Percentiles rank a stretch among this genome's conserved stretches.
Conservation (phyloP, 1,140 invertebrate species). For the Stenopsyche tienmushanensis region DNA sequence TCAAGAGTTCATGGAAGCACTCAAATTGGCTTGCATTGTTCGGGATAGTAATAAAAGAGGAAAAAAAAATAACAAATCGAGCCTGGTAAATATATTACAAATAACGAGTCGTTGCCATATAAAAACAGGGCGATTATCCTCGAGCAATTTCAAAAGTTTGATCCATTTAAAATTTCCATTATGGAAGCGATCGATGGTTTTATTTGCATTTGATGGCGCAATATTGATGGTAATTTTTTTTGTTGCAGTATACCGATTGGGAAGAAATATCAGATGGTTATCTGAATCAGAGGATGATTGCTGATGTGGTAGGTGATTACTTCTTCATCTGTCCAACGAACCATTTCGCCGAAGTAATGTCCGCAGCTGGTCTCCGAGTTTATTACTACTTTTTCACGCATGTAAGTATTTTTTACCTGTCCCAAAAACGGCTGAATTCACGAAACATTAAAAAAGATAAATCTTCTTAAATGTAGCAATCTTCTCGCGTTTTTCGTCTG, state of each 20-base stretch:
- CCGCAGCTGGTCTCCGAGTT: constrained; percentile 76
- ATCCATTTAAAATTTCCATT: background rate
- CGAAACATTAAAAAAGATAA: no score
- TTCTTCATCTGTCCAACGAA: constrained; percentile 93
- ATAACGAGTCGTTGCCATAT: no score
- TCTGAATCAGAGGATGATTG: constrained; percentile 81
- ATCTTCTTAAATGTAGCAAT: no score
- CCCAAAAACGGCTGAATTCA: no score
- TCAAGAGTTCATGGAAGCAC: no score
- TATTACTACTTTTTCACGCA: constrained; percentile 95
- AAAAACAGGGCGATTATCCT: background rate
- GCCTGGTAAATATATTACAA: no score
- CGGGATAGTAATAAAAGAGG: no score
- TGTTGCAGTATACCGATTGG: constrained; percentile 88
- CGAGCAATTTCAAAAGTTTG: background rate
- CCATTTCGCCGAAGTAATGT: constrained; percentile 81
- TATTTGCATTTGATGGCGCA: background rate
- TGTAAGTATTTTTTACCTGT: constrained; percentile 59
- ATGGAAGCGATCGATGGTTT: no score
- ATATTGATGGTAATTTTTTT: no score
- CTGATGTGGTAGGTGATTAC: constrained; percentile 87
- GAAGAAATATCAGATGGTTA: constrained; percentile 77
- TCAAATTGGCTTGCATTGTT: no score
- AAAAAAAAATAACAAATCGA: no score
- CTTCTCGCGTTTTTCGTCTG: no score